Evolutionary conservation across 35 echinoderm and acorn worm species (phyloP).

Genomic region (Apostichopus parvimensis): DNA sequence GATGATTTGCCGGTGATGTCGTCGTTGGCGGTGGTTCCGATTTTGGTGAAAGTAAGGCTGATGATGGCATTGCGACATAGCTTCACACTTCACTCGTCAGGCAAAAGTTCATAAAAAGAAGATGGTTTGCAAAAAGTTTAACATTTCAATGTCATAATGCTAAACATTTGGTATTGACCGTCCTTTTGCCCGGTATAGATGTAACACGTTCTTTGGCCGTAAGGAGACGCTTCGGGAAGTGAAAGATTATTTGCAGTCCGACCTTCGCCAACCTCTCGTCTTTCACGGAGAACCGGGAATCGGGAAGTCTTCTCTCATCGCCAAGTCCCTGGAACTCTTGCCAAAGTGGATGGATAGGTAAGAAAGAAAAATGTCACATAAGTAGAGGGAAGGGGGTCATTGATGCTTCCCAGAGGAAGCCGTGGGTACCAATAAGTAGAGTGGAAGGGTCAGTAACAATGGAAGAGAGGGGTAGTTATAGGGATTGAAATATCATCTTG

Average conservation of each 20-base stretch:
- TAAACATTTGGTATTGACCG: no score
- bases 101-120: no score
- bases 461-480: neutral
- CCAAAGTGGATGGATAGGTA: constrained; percentile 77
- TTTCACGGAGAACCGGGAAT: constrained; percentile 75
- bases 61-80: no score
- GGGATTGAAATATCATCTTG: no score
- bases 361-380: neutral
- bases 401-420: no score
- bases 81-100: no score
- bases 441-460: neutral
- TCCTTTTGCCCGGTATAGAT: constrained; percentile 27
- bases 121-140: no score
- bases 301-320: constrained; percentile 84
- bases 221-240: constrained; percentile 57
- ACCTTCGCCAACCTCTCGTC: constrained; percentile 50
- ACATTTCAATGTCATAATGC: no score
- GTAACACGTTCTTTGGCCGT: constrained; percentile 75
- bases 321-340: constrained; percentile 74
- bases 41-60: no score
- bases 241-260: constrained; percentile 63
- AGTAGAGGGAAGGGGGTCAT: no score
- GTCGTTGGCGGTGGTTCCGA: no score
- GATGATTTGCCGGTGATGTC: no score
- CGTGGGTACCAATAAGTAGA: neutral